These are phyloP conservation scores for Neodon shergylaensis DNA, from an alignment of 2,113 vertebrate genomes.

Conservation along the genomic window DNA sequence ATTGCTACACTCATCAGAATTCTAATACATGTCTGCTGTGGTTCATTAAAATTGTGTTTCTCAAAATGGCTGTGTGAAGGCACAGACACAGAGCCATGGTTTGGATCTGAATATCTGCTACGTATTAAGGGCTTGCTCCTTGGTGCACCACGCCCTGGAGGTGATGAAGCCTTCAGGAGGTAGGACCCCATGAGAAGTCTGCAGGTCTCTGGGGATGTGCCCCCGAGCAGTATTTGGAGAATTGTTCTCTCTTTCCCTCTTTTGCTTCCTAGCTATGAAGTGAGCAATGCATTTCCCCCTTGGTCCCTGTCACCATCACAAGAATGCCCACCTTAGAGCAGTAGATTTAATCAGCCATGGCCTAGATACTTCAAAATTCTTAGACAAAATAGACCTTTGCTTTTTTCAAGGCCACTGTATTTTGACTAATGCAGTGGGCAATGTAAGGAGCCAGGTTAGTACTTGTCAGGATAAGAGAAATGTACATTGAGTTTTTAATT, in stretches of 20 bases:
- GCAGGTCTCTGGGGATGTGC: not conserved
- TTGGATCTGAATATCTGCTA: not conserved
- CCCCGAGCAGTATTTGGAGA: not conserved
- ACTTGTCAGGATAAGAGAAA: not conserved
- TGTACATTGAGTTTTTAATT: not conserved
- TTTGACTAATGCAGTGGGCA: not conserved
- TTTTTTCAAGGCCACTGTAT: not conserved
- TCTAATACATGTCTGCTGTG: not conserved
- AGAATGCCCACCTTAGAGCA: not conserved
- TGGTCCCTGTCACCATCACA: not conserved
- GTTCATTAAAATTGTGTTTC: not conserved
- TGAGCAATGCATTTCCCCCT: not conserved
- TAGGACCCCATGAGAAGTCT: too few species aligned
- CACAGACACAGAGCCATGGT: too few species aligned
- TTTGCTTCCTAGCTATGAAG: not conserved
- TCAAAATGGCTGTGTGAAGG: not conserved
- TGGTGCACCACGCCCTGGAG: too few species aligned
- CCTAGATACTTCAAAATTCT: not conserved
- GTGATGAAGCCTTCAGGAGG: too few species aligned
- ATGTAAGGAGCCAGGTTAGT: not conserved
- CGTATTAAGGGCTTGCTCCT: not conserved
- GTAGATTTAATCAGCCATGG: not conserved
- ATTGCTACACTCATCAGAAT: not conserved
- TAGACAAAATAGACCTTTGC: not conserved
- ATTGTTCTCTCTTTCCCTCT: not conserved